Base-by-base conservation (phyloP, 2,113 vertebrate species). In the Piprites chloris region DNA sequence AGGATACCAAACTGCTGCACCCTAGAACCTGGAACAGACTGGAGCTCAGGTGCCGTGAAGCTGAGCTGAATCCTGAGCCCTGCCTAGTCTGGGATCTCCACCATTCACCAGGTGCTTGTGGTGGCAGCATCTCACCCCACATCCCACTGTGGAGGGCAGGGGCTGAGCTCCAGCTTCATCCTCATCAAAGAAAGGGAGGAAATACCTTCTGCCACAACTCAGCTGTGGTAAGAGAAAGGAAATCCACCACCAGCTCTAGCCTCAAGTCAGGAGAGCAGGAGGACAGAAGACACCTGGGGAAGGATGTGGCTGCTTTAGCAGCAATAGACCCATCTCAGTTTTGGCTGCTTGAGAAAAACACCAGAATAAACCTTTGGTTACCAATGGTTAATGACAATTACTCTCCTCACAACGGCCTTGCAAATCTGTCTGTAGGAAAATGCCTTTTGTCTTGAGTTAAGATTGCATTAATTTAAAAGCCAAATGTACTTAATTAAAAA, bases 21-120 rank as follows among this genome's bases (percentile, higher is more conserved):
- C 42, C 42, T 7, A 21, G 39, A n/a, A n/a, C 33, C 19, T 5
- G 12, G 10, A 1, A 24, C 32, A 32, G 22, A 21, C 55, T 7
- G 12, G 17, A 14, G 9, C n/a, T 23, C 20, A 0, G 1, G 55
- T 24, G 33, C 42, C 37, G 7, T 0, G 0, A 41, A 59, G 59
- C 39, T 39, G 46, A 50, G 74, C 41, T 23, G 53, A 50, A 49
- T 21, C 53, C 32, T 0, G 6, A 3, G 46, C 62, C 68, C 27
- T 21, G 30, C 61, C 68, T 24, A 32, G 35, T 53, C 67, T 44
- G 28, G 37, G 7, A 13, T 8, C 33, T 41, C 17, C 47, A 56
- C 59, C 41, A 32, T 33, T 58, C 55, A 5, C 12, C 79, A 12
- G 50, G 47, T 33, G 20, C 28, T 62, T 11, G 20, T 23, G 67